These are phyloP conservation scores for Taphrorychus bicolor DNA, from an alignment of 2,888 invertebrate genomes.

Conservation along the genomic window DNA sequence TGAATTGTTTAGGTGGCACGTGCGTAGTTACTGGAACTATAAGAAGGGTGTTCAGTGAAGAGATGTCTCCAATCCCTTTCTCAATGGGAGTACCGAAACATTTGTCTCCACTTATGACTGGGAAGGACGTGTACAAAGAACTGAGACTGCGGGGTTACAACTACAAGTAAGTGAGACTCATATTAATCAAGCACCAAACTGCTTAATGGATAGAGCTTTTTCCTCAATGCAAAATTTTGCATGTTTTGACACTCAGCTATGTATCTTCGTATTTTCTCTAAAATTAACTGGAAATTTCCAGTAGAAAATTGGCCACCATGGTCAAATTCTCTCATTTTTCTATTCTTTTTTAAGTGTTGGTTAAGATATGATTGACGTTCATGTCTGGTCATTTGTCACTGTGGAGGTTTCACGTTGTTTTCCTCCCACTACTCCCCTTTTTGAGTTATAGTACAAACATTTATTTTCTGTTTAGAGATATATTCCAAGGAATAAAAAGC, in stretches of 20 bases:
- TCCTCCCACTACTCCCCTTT: background rate
- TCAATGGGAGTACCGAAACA: constrained; percentile 7
- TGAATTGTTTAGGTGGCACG: constrained; percentile 17
- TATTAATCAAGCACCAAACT: background rate
- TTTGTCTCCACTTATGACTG: constrained; percentile 40
- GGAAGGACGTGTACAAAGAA: constrained; percentile 73
- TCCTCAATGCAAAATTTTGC: too few relatives aligned
- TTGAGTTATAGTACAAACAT: too few relatives aligned
- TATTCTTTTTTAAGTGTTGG: background rate
- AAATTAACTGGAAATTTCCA: too few relatives aligned
- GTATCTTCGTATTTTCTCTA: too few relatives aligned
- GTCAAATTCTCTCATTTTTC: too few relatives aligned
- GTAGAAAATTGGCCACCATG: too few relatives aligned
- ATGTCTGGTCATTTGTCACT: too few relatives aligned
- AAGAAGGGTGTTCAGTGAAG: constrained; percentile 7
- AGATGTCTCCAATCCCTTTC: constrained; percentile 17
- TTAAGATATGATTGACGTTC: too few relatives aligned
- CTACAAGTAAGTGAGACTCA: constrained; percentile 47
- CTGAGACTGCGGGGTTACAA: constrained; percentile 73
- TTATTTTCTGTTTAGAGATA: constrained; percentile 43
- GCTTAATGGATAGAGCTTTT: too few relatives aligned
- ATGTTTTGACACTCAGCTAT: too few relatives aligned
- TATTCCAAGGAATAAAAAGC: constrained; percentile 46
- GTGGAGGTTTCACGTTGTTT: background rate
- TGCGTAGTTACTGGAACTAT: constrained; percentile 40